Percentiles rank a stretch among this genome's conserved stretches.
Evolutionary conservation across 2,113 vertebrate species (phyloP).

Genomic region (Oryctolagus cuniculus): DNA sequence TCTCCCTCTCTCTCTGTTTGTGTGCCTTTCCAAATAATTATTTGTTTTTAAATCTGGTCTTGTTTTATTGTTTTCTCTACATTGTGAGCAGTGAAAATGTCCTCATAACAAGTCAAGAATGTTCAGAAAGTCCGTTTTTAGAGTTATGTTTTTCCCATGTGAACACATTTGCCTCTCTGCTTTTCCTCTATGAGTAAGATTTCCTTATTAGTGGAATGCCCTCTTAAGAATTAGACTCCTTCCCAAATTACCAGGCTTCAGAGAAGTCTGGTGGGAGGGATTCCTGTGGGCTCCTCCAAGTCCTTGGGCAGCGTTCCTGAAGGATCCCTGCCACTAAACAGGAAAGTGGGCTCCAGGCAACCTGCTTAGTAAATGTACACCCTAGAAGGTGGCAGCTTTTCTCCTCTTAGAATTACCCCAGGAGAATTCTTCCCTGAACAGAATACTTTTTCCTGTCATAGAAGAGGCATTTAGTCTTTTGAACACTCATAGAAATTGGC

Average conservation of each 20-base stretch:
- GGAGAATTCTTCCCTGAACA: not conserved
- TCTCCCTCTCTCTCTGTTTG: too few relatives aligned
- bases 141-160: not conserved
- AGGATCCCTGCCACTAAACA: not conserved
- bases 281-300: not conserved
- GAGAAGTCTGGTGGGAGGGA: accelerated
- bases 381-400: not conserved
- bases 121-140: conserved; percentile 10
- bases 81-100: not conserved
- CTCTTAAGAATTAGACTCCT: not conserved
- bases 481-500: not conserved
- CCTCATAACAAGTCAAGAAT: conserved; percentile 23
- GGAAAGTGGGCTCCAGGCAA: not conserved
- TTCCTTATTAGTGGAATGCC: not conserved
- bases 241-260: not conserved
- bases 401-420: not conserved
- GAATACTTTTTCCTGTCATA: not conserved
- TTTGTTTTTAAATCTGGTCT: too few relatives aligned
- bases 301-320: not conserved
- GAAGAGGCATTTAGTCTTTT: conserved; percentile 26
- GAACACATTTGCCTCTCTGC: not conserved
- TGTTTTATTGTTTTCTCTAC: not conserved
- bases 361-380: not conserved
- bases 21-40: too few relatives aligned
- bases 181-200: not conserved